Conservation (phyloP, 2,888 invertebrate species). For the Xestia ashworthii region DNA sequence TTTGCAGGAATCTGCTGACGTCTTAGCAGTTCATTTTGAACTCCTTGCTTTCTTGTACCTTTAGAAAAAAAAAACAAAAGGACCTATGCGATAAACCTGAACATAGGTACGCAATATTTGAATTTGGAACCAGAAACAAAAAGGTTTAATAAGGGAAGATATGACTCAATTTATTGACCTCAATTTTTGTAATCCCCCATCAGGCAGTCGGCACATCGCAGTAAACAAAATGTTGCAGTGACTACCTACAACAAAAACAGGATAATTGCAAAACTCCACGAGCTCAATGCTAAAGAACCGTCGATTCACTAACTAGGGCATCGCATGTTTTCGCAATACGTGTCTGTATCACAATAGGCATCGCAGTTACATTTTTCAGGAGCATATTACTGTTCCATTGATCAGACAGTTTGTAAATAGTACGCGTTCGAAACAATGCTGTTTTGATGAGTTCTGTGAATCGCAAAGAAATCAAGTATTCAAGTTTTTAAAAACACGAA, state of each 20-base stretch:
- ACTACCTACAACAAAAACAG: slow-evolving; percentile 28
- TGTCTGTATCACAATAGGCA: slow-evolving; percentile 61
- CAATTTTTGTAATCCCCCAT: slow-evolving; percentile 3
- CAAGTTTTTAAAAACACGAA: slow-evolving; percentile 53
- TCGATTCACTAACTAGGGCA: slow-evolving; percentile 40
- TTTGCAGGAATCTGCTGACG: slow-evolving; percentile 51
- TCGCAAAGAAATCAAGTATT: slow-evolving; percentile 59
- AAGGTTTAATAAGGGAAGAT: slow-evolving; percentile 7
- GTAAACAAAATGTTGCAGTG: slow-evolving; percentile 19
- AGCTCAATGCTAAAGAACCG: slow-evolving; percentile 25
- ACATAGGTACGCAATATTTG: not conserved
- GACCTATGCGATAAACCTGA: not conserved
- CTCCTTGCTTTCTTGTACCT: slow-evolving; percentile 16
- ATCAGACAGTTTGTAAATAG: slow-evolving; percentile 78
- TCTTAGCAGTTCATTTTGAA: slow-evolving; percentile 33
- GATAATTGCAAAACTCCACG: slow-evolving; percentile 42
- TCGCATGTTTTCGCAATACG: slow-evolving; percentile 68
- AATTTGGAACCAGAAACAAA: not conserved
- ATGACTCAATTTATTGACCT: slow-evolving; percentile 1
- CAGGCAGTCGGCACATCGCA: not conserved
- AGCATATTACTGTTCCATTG: slow-evolving; percentile 70
- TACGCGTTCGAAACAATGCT: slow-evolving; percentile 75
- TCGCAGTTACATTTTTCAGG: slow-evolving; percentile 68
- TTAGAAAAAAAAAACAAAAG: slow-evolving; percentile 32
- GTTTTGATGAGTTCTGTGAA: slow-evolving; percentile 73